These are phyloP conservation scores for Drosophila pseudoananassae DNA, from an alignment of 1,140 invertebrate genomes.

Conservation along the genomic window DNA sequence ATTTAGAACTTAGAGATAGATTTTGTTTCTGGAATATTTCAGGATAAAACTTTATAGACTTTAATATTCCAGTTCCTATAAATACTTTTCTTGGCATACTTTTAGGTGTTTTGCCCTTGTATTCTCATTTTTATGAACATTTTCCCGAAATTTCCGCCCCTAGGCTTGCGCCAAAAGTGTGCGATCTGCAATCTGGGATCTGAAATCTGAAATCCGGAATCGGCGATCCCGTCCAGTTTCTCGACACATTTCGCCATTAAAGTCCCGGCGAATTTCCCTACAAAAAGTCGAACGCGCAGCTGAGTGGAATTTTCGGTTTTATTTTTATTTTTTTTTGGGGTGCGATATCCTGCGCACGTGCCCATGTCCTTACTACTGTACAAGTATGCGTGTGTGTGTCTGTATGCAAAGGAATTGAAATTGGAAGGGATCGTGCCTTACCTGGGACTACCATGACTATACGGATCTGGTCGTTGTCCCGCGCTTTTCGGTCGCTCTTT, in stretches of 20 bases:
- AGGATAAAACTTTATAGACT: too few species aligned
- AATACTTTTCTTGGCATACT: slow-evolving; percentile 35
- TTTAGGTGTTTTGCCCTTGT: slow-evolving; percentile 6
- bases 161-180: slow-evolving; percentile 66
- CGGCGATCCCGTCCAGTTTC: slow-evolving; percentile 28
- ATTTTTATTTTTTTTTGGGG: slow-evolving; percentile 10
- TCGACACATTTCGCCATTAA: background rate
- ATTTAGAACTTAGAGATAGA: background rate
- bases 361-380: slow-evolving; percentile 1
- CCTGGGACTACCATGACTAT: slow-evolving; percentile 19
- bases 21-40: too few species aligned
- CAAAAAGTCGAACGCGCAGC: slow-evolving; percentile 27
- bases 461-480: background rate
- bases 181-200: slow-evolving; percentile 16
- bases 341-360: slow-evolving; percentile 44
- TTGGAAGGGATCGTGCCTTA: slow-evolving; percentile 21
- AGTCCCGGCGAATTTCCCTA: slow-evolving; percentile 48
- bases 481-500: slow-evolving; percentile 32
- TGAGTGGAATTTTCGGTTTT: slow-evolving; percentile 9
- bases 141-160: background rate
- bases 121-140: too few species aligned
- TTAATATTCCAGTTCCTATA: background rate
- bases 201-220: background rate
- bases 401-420: background rate
- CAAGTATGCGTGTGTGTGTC: background rate